These are phyloP conservation scores for Clarias laeviceps DNA, from an alignment of 2,797 vertebrate species.

Conservation along the genomic window DNA sequence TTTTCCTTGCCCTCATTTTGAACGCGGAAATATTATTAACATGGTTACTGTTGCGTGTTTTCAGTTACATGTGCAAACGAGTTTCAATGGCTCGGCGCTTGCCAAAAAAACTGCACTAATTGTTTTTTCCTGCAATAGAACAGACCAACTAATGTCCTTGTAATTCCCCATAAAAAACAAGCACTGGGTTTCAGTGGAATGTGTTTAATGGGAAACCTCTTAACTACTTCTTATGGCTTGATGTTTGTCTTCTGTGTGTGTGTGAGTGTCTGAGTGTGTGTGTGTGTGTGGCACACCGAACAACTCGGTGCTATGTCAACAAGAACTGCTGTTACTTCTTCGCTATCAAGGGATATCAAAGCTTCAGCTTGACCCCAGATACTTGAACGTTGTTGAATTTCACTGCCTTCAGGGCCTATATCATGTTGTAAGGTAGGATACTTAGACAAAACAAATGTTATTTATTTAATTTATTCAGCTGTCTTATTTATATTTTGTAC, in stretches of 20 bases:
- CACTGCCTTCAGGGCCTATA: conserved; percentile 32
- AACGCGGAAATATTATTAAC: conserved; percentile 62
- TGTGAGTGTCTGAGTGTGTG: too few species aligned
- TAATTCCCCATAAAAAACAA: conserved; percentile 49
- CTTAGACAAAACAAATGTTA: conserved; percentile 32
- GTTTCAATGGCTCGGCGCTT: conserved; percentile 60
- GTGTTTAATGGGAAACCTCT: conserved; percentile 30
- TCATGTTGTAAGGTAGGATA: conserved; percentile 5
- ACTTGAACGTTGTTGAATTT: conserved; percentile 62
- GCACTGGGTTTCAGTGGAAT: conserved; percentile 41
- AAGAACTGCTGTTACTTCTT: conserved; percentile 31
- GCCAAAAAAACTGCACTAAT: conserved; percentile 59
- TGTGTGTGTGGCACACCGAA: not conserved
- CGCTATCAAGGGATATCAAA: conserved; percentile 36
- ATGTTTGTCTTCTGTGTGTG: not conserved
- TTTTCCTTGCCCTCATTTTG: conserved; percentile 58
- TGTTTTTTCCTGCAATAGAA: conserved; percentile 59
- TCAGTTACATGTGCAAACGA: conserved; percentile 61
- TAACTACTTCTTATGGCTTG: not conserved
- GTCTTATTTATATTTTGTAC: conserved; percentile 71
- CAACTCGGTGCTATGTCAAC: not conserved
- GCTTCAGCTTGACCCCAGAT: conserved; percentile 30
- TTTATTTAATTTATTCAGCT: conserved; percentile 51
- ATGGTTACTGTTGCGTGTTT: conserved; percentile 62
- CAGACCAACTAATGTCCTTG: conserved; percentile 53